Base-by-base conservation (phyloP, 1,140 invertebrate genomes). In the Callitettix versicolor region DNA sequence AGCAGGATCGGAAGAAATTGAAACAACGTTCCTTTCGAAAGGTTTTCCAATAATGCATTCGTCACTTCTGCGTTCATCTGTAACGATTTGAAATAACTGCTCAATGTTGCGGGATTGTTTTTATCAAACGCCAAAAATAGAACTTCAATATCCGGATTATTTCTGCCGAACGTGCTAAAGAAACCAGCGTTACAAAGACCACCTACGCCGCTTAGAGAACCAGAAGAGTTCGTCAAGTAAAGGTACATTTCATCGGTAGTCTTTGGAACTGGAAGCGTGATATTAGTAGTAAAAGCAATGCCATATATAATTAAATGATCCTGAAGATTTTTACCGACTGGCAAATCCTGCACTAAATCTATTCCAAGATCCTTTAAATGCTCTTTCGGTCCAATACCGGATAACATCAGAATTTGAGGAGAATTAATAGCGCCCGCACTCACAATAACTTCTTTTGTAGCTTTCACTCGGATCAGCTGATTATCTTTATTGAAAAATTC, bases 251-350 rank as follows among this genome's bases (percentile, higher is more conserved):
- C 84, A 78, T 64, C 84, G 76, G 64, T 91, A 84, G 21, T 90
- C 80, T 24, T 79, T 67, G 60, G 90, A 91, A 11, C 79, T 76
- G 1, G 89, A 62, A 0, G 86, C 85, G 0, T 83, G 82, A 0
- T 85, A 77, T 0, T 84, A 83, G 34, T 34, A 12, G 36, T 17
- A 22, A 20, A 55, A 30, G 20, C 36, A 34, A 26, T 47, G 20
- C 43, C n/a, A 43, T 24, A 83, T 6, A 79, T 73, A 0, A 79
- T 79, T 20, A 85, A 77, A 58, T 91, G 87, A 65, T 89, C 86
- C 75, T 86, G 85, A 2, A 88, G 67, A 65, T 88, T 89, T 50
- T 80, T 78, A 1, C 86, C 86, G 2, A 88, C 85, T 15, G 76
- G 81, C n/a, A 86, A 73, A 71, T 92, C 80, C 55, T 77, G 75